Evolutionary conservation across 2,113 vertebrate genomes (phyloP), one percentile per base, ranked within the genome.

Genomic region (Potamarius usumacintae): DNA sequence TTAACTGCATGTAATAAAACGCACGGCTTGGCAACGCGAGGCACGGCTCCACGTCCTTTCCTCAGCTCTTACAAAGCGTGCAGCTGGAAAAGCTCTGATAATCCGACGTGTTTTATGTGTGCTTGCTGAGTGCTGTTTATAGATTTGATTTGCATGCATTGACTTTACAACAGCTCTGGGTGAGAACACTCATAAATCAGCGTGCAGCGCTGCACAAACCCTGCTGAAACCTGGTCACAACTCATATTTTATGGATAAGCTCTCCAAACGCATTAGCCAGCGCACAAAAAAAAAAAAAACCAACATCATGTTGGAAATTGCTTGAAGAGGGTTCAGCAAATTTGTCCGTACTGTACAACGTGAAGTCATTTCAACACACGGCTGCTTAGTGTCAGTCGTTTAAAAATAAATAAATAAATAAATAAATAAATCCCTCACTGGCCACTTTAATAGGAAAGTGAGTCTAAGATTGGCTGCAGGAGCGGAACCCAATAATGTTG

Each of bases 161-260:
- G 84, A 76, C 52, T 87, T 89, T 85, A 82, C 42, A 85, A 85
- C 79, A 74, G 78, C 74, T 53, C 78, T 25, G 67, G 78, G 62
- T 81, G 55, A 85, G 60, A 81, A 85, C 65, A 20, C n/a, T 90
- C 86, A 82, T 85, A 90, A 87, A 90, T 82, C 76, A 82, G 50
- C 55, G 25, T 9, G 42, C 27, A 9, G 18, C 17, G 4, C 2
- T 9, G 60, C 22, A 72, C 25, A n/a, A 62, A 60, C 63, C 18
- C 76, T n/a, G 42, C 25, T 18, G 72, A 27, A 80, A 72, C 67
- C 65, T 84, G 74, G 50, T 82, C 65, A 34, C 34, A 57, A 52
- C 27, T 82, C 78, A 79, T 86, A 86, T 53, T 84, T 88, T 86
- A 88, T 86, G 67, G 48, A 90, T 84, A 62, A 88, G 67, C 84